Percentiles rank a stretch among this genome's conserved stretches.
phyloP scores from a whole-genome alignment of 2,113 vertebrate species.

The Electrona antarctica region DNA sequence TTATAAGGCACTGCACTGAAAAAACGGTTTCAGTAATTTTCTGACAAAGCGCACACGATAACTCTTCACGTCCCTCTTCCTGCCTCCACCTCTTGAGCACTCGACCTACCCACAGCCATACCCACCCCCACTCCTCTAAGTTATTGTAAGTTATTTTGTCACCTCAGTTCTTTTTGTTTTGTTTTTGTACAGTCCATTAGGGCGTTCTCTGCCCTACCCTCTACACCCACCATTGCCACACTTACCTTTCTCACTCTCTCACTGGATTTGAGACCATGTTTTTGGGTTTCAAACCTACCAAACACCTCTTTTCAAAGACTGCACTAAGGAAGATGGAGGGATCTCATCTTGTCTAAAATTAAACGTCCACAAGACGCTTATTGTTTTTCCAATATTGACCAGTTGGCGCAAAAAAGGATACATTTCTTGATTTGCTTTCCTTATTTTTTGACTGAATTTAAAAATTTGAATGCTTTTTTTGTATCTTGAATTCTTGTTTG shows the following conservation, averaged over 20 bases:
- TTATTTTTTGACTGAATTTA: slow-evolving; percentile 71
- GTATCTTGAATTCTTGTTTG: slow-evolving; percentile 80
- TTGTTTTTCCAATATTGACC: slow-evolving; percentile 72
- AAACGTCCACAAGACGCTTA: slow-evolving; percentile 66
- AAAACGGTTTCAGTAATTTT: slow-evolving; percentile 58
- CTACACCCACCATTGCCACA: not conserved
- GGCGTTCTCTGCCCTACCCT: slow-evolving; percentile 29
- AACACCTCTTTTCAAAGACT: slow-evolving; percentile 72
- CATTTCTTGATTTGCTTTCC: slow-evolving; percentile 78
- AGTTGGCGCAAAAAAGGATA: slow-evolving; percentile 87
- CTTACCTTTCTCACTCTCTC: slow-evolving; percentile 23
- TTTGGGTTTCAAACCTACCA: slow-evolving; percentile 47
- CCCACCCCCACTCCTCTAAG: slow-evolving; percentile 56
- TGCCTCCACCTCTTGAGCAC: slow-evolving; percentile 36
- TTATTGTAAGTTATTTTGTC: slow-evolving; percentile 80
- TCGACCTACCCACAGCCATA: slow-evolving; percentile 41
- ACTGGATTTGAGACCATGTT: slow-evolving; percentile 65
- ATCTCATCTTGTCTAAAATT: slow-evolving; percentile 64
- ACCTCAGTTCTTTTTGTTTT: slow-evolving; percentile 49
- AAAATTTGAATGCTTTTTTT: slow-evolving; percentile 89
- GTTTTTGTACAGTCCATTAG: slow-evolving; percentile 65
- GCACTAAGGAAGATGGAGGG: slow-evolving; percentile 74
- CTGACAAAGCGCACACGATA: slow-evolving; percentile 66
- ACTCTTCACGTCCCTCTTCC: slow-evolving; percentile 61
- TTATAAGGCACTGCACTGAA: slow-evolving; percentile 77